Percentiles rank a stretch among this genome's conserved stretches.
Evolutionary conservation across 2,113 vertebrate genomes (phyloP).

Genomic region (Spilogale gracilis): DNA sequence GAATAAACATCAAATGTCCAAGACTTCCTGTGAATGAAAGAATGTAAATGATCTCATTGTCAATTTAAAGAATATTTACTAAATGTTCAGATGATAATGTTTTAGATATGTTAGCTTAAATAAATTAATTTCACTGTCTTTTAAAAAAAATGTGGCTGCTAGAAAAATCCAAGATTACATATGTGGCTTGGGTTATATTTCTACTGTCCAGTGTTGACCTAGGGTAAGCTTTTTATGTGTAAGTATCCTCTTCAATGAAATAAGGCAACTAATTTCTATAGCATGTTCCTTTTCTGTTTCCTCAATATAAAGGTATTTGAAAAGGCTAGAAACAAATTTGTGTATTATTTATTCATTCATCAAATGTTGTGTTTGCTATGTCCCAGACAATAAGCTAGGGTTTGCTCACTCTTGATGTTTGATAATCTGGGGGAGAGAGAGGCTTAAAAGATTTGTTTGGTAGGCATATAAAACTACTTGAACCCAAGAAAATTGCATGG

Average conservation of each 20-base stretch:
- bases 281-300: not conserved
- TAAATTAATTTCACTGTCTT: not conserved
- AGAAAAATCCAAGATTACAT: not conserved
- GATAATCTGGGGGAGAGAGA: not conserved
- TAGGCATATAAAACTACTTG: not conserved
- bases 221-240: not conserved
- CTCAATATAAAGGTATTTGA: not conserved
- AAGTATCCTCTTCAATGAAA: not conserved
- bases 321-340: not conserved
- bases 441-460: conserved; percentile 15
- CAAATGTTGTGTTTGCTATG: not conserved
- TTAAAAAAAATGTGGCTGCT: not conserved
- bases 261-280: not conserved
- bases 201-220: not conserved
- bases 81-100: not conserved
- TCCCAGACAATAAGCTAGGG: not conserved
- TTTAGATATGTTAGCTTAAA: not conserved
- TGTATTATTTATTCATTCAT: conserved; percentile 25
- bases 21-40: not conserved
- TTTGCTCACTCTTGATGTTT: not conserved
- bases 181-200: not conserved
- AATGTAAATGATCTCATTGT: not conserved
- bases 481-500: not conserved
- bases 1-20: not conserved
- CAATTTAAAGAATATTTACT: not conserved